Evolutionary conservation across 2,113 vertebrate species (phyloP), one percentile per base, ranked within the genome.

Genomic region (Fulica atra): DNA sequence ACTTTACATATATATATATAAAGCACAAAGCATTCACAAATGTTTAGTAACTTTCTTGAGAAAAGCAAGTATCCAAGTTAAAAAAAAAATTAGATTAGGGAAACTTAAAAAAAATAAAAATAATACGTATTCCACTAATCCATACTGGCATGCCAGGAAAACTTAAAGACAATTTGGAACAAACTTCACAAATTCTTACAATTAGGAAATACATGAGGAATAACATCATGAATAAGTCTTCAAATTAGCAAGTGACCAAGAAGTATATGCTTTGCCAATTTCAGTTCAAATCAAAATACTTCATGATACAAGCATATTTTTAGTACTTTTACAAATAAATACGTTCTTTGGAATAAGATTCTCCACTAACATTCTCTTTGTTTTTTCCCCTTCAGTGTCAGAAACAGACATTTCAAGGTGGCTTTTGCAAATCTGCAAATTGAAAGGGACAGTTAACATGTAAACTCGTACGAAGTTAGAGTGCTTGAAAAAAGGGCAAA

Each of bases 101-200:
- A 86, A 92, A 78, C 11, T 40, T 7, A 35, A 51, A 64, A 81
- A 94, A 38, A 54, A 68, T 79, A 93, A 90, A 72, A 74, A 89
- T 5, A 86, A 92, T 63, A 66, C 74, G 26, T 93, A 86, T 88
- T 95, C 72, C 76, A 81, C 68, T 97, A 96, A 96, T 92, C 79
- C 90, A 93, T 44, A 88, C 35, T 93, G 89, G 88, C 92, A 93
- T 79, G 90, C 92, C 95, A 97, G 77, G 88, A 95, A 96, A 97
- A 94, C 93, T 93, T 96, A 96, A 96, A 96, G 95, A 96, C 92
- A 96, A 93, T 96, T 93, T 97, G 95, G 96, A 96, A 97, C 60
- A 63, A 97, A 88, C 93, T 90, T 96, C 95, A 92, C 68, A 92
- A 88, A 89, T 76, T 94, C 93, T 94, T 94, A 95, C 91, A 96